These are phyloP conservation scores for Sebastolobus altivelis DNA, from an alignment of 2,797 vertebrate species.

Conservation along the genomic window DNA sequence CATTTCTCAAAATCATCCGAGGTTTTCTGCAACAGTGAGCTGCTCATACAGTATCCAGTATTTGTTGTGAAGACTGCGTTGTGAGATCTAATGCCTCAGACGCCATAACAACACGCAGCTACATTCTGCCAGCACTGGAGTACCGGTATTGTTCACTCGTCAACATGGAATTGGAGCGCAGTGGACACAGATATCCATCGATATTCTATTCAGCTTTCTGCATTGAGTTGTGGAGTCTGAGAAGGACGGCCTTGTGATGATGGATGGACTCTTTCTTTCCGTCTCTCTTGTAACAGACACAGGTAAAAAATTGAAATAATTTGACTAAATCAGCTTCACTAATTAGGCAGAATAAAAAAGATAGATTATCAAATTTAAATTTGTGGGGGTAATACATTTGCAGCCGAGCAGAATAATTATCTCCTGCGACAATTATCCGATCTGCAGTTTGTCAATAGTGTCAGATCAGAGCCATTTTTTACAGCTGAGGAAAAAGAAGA, in stretches of 20 bases:
- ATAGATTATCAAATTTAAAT: conserved; percentile 17
- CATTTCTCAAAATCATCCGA: not conserved
- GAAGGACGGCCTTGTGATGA: conserved; percentile 22
- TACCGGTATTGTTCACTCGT: conserved; percentile 51
- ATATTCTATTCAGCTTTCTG: conserved; percentile 55
- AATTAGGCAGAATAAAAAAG: conserved; percentile 8
- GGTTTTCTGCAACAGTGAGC: not conserved
- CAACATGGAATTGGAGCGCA: conserved; percentile 50
- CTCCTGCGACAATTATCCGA: not conserved
- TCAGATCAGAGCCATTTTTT: conserved; percentile 3
- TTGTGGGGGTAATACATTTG: conserved; percentile 6
- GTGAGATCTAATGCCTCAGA: conserved; percentile 20
- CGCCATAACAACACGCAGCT: not conserved
- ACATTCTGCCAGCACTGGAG: conserved; percentile 18
- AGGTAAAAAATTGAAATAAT: not conserved
- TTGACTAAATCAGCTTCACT: conserved; percentile 12
- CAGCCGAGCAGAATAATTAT: conserved; percentile 23
- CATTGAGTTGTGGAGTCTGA: conserved; percentile 31
- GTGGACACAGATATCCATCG: conserved; percentile 61
- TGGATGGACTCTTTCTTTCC: conserved; percentile 17
- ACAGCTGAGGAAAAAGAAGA: not conserved
- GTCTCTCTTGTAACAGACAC: not conserved
- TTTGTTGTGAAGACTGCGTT: conserved; percentile 7
- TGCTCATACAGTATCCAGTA: not conserved
- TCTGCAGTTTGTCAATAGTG: conserved; percentile 16